phyloP scores from a whole-genome alignment of 2,113 vertebrate genomes.

The Recurvirostra avosetta region DNA sequence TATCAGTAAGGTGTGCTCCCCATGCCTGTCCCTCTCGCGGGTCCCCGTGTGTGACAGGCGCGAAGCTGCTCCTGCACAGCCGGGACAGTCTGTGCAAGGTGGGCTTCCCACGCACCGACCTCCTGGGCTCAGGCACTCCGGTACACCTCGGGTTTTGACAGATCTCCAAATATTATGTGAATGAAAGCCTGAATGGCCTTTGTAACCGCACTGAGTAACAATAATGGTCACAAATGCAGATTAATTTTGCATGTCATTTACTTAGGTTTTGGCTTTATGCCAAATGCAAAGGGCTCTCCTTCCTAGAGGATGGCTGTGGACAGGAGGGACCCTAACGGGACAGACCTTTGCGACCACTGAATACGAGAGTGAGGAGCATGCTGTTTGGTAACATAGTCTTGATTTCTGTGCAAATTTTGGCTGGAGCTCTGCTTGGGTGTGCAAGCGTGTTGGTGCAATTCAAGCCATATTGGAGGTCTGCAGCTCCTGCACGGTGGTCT shows the following conservation, averaged over 20 bases:
- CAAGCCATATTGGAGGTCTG: fast-evolving
- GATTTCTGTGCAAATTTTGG: fast-evolving
- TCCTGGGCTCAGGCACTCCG: background rate
- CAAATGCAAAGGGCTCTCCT: background rate
- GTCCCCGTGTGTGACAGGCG: background rate
- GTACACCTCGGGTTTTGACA: background rate
- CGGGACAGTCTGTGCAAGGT: background rate
- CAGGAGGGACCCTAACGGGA: background rate
- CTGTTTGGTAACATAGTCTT: fast-evolving
- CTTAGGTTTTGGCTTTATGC: background rate
- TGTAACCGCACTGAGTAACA: background rate
- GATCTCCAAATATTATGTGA: background rate
- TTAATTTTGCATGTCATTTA: background rate
- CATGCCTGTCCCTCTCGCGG: background rate
- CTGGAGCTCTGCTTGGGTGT: background rate
- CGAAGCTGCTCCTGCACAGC: background rate
- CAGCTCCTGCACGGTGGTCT: fast-evolving
- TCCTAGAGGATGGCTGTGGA: fast-evolving
- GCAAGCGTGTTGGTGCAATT: background rate
- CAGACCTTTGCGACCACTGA: fast-evolving
- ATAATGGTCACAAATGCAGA: background rate
- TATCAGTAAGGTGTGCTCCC: background rate
- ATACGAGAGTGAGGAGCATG: background rate
- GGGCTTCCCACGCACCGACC: background rate
- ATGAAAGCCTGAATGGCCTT: background rate